A percentile compares a stretch with the other conserved stretches of the same genome.
phyloP scores from a whole-genome alignment of 1,140 invertebrate species.

The Hesperophylax magnus region DNA sequence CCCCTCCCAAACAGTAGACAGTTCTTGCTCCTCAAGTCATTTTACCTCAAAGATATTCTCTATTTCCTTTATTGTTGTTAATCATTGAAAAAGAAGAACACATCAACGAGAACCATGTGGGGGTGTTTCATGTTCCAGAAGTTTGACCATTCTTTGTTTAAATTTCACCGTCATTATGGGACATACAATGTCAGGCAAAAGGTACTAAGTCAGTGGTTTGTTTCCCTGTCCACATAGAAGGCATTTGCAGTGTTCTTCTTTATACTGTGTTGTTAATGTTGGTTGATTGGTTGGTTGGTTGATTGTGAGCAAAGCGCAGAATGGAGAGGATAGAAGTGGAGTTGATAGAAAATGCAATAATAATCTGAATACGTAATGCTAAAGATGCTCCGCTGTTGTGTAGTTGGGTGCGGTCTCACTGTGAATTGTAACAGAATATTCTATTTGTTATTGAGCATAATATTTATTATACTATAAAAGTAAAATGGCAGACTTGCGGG shows the following conservation, averaged over 20 bases:
- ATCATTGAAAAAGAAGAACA: too few species aligned
- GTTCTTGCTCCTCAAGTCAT: conserved; percentile 13
- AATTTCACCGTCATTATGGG: too few species aligned
- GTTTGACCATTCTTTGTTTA: too few species aligned
- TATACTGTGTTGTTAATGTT: not conserved
- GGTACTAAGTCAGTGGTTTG: too few species aligned
- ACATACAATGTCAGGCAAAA: too few species aligned
- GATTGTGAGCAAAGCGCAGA: conserved; percentile 32
- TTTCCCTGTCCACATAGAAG: too few species aligned
- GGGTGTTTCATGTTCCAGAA: too few species aligned
- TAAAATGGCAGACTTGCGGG: conserved; percentile 40
- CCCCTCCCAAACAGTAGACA: too few species aligned
- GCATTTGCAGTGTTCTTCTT: not conserved
- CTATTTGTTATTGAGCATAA: conserved; percentile 21
- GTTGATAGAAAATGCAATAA: conserved; percentile 49
- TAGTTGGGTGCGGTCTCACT: not conserved
- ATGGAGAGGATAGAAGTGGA: conserved; percentile 30
- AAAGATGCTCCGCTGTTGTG: not conserved
- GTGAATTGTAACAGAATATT: conserved; percentile 28
- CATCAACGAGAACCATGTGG: too few species aligned
- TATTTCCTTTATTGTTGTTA: conserved; percentile 50
- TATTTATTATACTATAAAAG: conserved; percentile 30
- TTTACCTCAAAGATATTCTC: conserved; percentile 50
- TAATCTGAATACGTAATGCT: conserved; percentile 52
- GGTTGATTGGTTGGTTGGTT: not conserved